A percentile compares a stretch with the other conserved stretches of the same genome.
These are phyloP conservation scores for Chiloscyllium plagiosum DNA, from an alignment of 2,113 vertebrate species.

Conservation along the genomic window DNA sequence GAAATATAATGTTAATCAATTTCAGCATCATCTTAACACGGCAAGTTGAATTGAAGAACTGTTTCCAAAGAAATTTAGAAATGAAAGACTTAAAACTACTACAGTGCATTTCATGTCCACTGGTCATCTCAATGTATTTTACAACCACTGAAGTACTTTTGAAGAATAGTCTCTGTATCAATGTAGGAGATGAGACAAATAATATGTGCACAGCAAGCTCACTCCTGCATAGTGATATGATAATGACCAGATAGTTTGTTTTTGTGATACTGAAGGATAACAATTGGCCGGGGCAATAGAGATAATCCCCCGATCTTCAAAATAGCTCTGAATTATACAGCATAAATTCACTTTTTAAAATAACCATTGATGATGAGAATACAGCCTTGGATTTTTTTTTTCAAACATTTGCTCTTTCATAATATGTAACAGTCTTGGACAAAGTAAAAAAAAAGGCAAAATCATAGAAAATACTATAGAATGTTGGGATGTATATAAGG, in stretches of 20 bases:
- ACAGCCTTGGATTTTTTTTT: background rate
- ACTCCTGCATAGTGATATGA: too few relatives aligned
- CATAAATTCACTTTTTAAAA: background rate
- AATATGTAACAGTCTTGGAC: background rate
- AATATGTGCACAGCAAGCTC: too few relatives aligned
- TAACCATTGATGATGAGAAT: background rate
- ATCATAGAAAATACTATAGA: background rate
- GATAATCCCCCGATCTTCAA: background rate
- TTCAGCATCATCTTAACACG: background rate
- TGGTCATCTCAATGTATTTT: too few relatives aligned
- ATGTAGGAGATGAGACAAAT: too few relatives aligned
- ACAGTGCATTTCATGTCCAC: too few relatives aligned
- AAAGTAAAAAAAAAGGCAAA: background rate
- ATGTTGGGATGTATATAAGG: background rate
- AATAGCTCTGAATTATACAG: background rate
- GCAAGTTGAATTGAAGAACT: background rate
- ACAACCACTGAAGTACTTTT: too few relatives aligned
- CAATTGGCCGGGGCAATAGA: background rate
- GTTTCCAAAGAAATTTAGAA: background rate
- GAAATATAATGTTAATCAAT: too few relatives aligned
- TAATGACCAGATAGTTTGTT: background rate
- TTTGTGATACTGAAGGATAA: background rate
- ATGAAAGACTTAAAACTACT: too few relatives aligned
- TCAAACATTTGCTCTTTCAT: background rate
- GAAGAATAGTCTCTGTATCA: too few relatives aligned